phyloP scores from a whole-genome alignment of 23 tunicate species.

The Styela plicata region DNA sequence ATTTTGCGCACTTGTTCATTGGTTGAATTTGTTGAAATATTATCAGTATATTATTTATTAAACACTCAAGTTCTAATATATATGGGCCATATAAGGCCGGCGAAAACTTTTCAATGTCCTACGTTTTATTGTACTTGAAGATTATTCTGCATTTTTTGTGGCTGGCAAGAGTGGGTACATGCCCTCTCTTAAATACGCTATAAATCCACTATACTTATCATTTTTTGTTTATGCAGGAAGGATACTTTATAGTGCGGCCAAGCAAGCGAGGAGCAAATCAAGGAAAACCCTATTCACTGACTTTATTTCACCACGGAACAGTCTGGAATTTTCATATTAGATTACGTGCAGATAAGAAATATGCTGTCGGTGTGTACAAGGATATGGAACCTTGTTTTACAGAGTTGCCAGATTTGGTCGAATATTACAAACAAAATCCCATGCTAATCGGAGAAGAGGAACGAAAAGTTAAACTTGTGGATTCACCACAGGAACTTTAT shows the following conservation, averaged over 20 bases:
- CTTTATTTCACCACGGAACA: constrained; percentile 44
- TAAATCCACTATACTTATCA: too few relatives aligned
- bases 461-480: constrained; percentile 12
- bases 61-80: too few relatives aligned
- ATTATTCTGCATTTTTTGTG: too few relatives aligned
- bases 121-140: too few relatives aligned
- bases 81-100: too few relatives aligned
- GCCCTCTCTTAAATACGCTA: too few relatives aligned
- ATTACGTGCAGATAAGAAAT: constrained; percentile 47
- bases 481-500: constrained; percentile 16
- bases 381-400: constrained; percentile 64
- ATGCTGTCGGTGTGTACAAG: constrained; percentile 66
- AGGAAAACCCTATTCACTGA: constrained; percentile 63
- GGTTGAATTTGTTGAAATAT: too few relatives aligned
- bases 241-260: constrained; percentile 70
- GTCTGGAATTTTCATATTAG: constrained; percentile 86
- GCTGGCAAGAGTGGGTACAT: too few relatives aligned
- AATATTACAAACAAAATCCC: constrained; percentile 47
- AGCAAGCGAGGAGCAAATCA: constrained; percentile 43
- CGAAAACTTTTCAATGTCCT: too few relatives aligned
- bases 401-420: constrained; percentile 56
- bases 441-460: constrained; percentile 60
- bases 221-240: too few relatives aligned
- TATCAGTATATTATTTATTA: too few relatives aligned
- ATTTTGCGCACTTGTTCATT: too few relatives aligned